Percentiles rank a stretch among this genome's conserved stretches.
phyloP scores from a whole-genome alignment of 2,113 vertebrate genomes.

The Seriola dumerili region DNA sequence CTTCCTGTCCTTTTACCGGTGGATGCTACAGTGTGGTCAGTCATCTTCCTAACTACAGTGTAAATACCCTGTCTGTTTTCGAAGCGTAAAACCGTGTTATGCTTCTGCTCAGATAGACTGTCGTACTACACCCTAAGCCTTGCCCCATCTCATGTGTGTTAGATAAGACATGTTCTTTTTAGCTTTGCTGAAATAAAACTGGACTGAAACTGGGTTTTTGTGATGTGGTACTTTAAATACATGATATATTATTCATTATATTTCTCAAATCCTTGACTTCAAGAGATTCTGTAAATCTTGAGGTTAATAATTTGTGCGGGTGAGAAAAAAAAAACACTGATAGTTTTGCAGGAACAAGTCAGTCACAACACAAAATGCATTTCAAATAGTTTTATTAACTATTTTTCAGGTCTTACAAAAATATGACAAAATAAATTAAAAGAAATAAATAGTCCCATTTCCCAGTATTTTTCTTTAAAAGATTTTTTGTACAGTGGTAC shows the following conservation, averaged over 20 bases:
- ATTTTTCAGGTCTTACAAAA: slow-evolving; percentile 99
- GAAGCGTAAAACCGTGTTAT: slow-evolving; percentile 46
- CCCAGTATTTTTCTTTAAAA: slow-evolving; percentile 81
- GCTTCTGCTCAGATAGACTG: slow-evolving; percentile 70
- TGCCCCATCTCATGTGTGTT: slow-evolving; percentile 60
- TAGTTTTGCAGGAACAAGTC: slow-evolving; percentile 2
- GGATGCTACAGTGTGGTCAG: slow-evolving; percentile 47
- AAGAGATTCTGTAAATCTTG: neutral
- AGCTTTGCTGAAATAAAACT: slow-evolving; percentile 81
- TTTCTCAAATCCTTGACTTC: neutral
- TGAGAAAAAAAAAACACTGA: neutral
- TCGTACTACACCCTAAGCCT: slow-evolving; percentile 64
- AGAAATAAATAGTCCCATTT: slow-evolving; percentile 93
- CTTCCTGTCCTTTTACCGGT: slow-evolving; percentile 13
- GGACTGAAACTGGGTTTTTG: slow-evolving; percentile 55
- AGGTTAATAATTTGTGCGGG: neutral
- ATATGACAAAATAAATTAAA: slow-evolving; percentile 99
- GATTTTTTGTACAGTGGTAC: slow-evolving; percentile 83
- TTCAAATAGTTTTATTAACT: slow-evolving; percentile 94
- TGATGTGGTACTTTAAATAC: slow-evolving; percentile 44
- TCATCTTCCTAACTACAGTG: slow-evolving; percentile 36
- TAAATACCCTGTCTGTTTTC: slow-evolving; percentile 55
- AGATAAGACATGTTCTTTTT: slow-evolving; percentile 66
- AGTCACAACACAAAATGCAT: slow-evolving; percentile 59
- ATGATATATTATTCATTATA: too few species aligned